Percentiles rank a stretch among this genome's conserved stretches.
phyloP scores from a whole-genome alignment of 1,140 invertebrate species.

The Nixonia krombeini region DNA sequence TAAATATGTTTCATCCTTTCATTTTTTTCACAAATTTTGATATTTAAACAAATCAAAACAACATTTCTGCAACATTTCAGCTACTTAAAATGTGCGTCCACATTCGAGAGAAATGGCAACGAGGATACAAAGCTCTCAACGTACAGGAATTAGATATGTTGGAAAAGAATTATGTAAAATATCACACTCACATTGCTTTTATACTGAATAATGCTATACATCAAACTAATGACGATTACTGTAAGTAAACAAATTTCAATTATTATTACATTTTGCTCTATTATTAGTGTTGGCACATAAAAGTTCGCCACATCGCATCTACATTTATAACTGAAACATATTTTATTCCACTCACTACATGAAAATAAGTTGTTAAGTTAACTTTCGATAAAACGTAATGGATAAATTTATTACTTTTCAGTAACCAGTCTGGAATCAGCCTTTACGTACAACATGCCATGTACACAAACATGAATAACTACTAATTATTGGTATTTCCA shows the following conservation, averaged over 20 bases:
- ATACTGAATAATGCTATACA: slow-evolving; percentile 64
- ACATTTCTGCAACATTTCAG: slow-evolving; percentile 33
- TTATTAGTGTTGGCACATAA: not conserved
- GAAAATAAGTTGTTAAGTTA: not conserved
- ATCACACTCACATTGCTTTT: slow-evolving; percentile 64
- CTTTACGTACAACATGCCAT: slow-evolving; percentile 69
- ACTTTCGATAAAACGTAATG: too few species aligned
- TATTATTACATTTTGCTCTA: not conserved
- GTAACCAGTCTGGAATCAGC: slow-evolving; percentile 69
- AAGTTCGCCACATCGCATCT: too few species aligned
- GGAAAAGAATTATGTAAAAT: slow-evolving; percentile 65
- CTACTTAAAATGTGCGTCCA: slow-evolving; percentile 64
- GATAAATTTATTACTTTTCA: slow-evolving; percentile 57
- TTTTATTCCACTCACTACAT: not conserved
- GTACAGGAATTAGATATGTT: slow-evolving; percentile 55
- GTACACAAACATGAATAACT: slow-evolving; percentile 35
- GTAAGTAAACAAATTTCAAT: slow-evolving; percentile 55
- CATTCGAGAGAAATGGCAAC: slow-evolving; percentile 60
- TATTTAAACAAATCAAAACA: slow-evolving; percentile 10
- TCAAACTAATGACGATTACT: slow-evolving; percentile 64
- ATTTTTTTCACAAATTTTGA: slow-evolving; percentile 7
- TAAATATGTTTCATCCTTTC: slow-evolving; percentile 7
- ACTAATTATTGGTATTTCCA: too few species aligned
- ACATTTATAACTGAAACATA: too few species aligned
- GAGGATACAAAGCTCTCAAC: slow-evolving; percentile 50